A percentile compares a stretch with the other conserved stretches of the same genome.
These are phyloP conservation scores for Lycodopsis pacificus DNA, from an alignment of 2,797 vertebrate species.

Conservation along the genomic window DNA sequence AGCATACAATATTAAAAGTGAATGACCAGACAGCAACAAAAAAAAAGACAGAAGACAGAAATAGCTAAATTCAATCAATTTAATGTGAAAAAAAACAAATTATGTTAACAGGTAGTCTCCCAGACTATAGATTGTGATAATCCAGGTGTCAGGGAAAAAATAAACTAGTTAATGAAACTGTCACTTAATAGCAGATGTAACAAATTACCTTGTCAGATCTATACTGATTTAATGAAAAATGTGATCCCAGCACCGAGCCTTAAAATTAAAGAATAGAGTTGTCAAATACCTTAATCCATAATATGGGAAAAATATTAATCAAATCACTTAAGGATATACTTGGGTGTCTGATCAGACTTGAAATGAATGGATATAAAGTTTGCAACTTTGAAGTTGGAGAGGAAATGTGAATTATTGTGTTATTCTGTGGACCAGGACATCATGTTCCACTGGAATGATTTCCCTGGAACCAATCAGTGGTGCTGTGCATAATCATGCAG, in stretches of 20 bases:
- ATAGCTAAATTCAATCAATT: conserved; percentile 1
- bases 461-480: conserved; percentile 67
- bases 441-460: conserved; percentile 67
- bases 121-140: conserved; percentile 43
- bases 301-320: conserved; percentile 54
- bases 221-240: conserved; percentile 60
- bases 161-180: conserved; percentile 65
- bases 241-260: conserved; percentile 40
- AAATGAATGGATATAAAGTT: conserved; percentile 60
- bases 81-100: background rate
- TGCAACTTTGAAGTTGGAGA: conserved; percentile 54
- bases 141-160: conserved; percentile 39
- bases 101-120: conserved; percentile 13
- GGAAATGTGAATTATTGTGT: conserved; percentile 57
- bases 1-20: background rate
- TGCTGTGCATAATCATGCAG: conserved; percentile 69
- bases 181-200: conserved; percentile 58
- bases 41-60: background rate
- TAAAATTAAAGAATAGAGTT: conserved; percentile 61
- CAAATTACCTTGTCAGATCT: conserved; percentile 59
- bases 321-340: conserved; percentile 48
- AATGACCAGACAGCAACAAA: background rate
- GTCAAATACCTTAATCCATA: conserved; percentile 60
- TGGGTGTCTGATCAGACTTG: conserved; percentile 45
- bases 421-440: conserved; percentile 61